Evolutionary conservation across 1,140 invertebrate genomes (phyloP), one percentile per base, ranked within the genome.

Genomic region (Proales similis): DNA sequence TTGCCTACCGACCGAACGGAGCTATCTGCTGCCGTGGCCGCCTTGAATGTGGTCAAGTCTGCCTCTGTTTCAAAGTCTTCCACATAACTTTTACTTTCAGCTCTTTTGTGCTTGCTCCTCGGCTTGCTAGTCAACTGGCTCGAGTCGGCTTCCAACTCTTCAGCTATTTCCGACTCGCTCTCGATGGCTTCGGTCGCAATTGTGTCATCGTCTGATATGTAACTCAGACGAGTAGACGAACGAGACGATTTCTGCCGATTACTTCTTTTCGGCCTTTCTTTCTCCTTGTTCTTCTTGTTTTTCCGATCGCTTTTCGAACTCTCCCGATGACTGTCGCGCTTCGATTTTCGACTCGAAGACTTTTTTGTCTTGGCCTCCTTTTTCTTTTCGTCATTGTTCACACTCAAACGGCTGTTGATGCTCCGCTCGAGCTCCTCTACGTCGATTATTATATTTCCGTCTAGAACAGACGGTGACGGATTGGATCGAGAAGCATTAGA

Each of bases 41-140:
- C 9, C 9, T 36, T 42, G 2, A 57, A 36, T 9, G 32, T 11
- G 19, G 51, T 42, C 4, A 42, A 42, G 19, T 57, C 51, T 5
- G 27, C 36, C 3, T 57, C 51, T 9, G 36, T 57, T 12, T 57
- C 51, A 12, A 57, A 57, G 32, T 57, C 51, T 29, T 57, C 51
- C 11, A 22, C 19, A 27, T 57, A 57, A 24, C 51, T 57, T 12
- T 53, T 53, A 19, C 27, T 26, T 3, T 57, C 30, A 11, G 22
- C 20, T 11, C 5, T 42, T 57, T 36, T 42, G 26, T 38, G 48
- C 0, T 19, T 19, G 17, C 42, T 12, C 5, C 48, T 53, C 27
- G 38, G 48, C 19, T 38, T 53, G 17, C 29, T 11, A 26, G 39
- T 42, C 4, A 26, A 26, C 20, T 57, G 36, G 32, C 51, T 57